A percentile compares a stretch with the other conserved stretches of the same genome.
These are phyloP conservation scores for Nemotelus nigrinus DNA, from an alignment of 2,888 invertebrate species.

Conservation along the genomic window DNA sequence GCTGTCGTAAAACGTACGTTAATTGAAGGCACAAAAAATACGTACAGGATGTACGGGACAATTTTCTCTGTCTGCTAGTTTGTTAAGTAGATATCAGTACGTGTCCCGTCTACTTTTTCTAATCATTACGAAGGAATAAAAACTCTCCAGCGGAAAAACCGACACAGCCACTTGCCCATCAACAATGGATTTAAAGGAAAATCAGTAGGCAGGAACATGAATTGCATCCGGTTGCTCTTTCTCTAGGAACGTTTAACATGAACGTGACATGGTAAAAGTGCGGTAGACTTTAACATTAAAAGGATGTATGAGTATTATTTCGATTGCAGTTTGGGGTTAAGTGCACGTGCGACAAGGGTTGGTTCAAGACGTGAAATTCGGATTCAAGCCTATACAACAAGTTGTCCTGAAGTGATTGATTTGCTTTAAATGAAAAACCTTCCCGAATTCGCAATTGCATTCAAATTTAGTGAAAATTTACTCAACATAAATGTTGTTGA, in stretches of 20 bases:
- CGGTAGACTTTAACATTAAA: background rate
- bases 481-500: too few relatives aligned
- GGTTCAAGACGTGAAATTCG: too few relatives aligned
- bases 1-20: too few relatives aligned
- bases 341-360: background rate
- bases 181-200: conserved; percentile 24
- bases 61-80: conserved; percentile 8
- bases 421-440: too few relatives aligned
- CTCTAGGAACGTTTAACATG: background rate
- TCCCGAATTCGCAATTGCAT: too few relatives aligned
- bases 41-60: conserved; percentile 21
- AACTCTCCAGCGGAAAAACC: background rate
- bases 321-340: conserved; percentile 25
- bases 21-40: background rate
- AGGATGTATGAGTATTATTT: background rate
- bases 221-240: conserved; percentile 43
- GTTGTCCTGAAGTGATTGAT: too few relatives aligned
- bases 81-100: conserved; percentile 32
- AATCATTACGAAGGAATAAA: conserved; percentile 2
- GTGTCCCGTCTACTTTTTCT: background rate
- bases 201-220: conserved; percentile 42
- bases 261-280: conserved; percentile 18
- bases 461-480: too few relatives aligned
- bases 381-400: too few relatives aligned
- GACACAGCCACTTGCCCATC: conserved; percentile 18